Base-by-base conservation (phyloP, 2,113 vertebrate genomes). In the Petrocephalus zakoni region DNA sequence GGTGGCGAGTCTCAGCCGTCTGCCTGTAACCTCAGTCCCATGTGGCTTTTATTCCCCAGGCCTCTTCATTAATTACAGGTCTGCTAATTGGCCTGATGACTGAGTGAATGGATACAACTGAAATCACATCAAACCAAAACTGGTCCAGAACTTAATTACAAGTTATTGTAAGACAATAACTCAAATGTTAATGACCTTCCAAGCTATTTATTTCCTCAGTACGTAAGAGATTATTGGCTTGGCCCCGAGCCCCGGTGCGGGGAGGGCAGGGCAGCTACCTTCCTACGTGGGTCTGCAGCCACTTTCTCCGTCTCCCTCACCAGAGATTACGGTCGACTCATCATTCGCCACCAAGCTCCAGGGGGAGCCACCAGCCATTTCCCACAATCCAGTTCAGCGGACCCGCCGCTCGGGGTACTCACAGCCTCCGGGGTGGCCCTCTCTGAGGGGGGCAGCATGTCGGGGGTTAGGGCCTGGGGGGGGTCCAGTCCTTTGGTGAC, bases 401-500 rank as follows among this genome's bases (percentile, higher is more conserved):
- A 72, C 64, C 64, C 8, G n/a, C 17, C 34, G 8, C 17, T n/a
- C 13, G 11, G n/a, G 72, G 52, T 84, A 95, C 95, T 97, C 93
- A 98, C 98, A 68, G 95, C 94, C 61, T 93, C 88, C 0, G 94
- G 91, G 0, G 94, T 92, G 87, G 91, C 96, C 91, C 98, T 96
- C 89, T 99, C 98, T 0, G 97, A 95, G 3, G 98, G 98, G 1
- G 98, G 98, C 58, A 99, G 96, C 98, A 99, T 99, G 85, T 99
- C 98, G 2, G 97, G 94, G 0, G 95, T 95, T 86, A 99, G 95
- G 82, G 92, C 94, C 87, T 97, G 96, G 0, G 98, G 98, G 25
- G 98, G 98, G 88, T 99, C 98, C 17, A 97, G 90, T 86, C 96
- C 98, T 93, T 98, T 98, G 90, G 93, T 97, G 93, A 98, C 96